A percentile compares a stretch with the other conserved stretches of the same genome.
Conservation (phyloP, 2,797 vertebrate genomes). For the Varecia variegata region DNA sequence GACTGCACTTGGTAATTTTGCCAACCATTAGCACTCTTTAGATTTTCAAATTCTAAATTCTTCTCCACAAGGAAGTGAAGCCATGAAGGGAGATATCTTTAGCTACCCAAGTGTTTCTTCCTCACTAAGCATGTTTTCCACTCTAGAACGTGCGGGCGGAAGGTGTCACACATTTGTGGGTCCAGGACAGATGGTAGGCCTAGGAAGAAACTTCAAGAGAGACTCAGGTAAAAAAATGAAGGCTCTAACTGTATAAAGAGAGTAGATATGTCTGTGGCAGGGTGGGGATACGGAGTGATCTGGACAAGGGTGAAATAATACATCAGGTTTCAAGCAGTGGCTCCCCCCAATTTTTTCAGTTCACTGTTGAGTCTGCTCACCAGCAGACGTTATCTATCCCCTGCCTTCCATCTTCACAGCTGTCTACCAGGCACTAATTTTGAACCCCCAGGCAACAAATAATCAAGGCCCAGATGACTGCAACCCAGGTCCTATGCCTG, state of each 20-base stretch:
- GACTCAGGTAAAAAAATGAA: not conserved
- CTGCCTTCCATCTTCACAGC: not conserved
- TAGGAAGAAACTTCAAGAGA: not conserved
- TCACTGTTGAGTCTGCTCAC: not conserved
- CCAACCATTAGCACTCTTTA: not conserved
- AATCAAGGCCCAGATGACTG: not conserved
- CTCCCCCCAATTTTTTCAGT: not conserved
- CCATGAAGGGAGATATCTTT: not conserved
- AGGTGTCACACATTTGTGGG: not conserved
- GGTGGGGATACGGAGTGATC: not conserved
- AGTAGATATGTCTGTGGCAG: not conserved
- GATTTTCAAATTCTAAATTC: conserved; percentile 16
- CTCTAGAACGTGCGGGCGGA: not conserved
- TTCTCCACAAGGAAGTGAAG: not conserved
- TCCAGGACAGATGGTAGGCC: not conserved
- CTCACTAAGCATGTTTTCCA: not conserved
- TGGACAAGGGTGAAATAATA: not conserved
- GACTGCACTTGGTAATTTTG: not conserved
- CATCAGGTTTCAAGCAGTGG: not conserved
- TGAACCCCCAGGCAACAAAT: not conserved
- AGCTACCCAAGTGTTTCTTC: not conserved
- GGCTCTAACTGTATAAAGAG: not conserved
- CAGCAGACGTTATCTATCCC: not conserved
- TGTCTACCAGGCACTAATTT: not conserved
- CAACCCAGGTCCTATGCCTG: too few species aligned